Evolutionary conservation across 2,797 vertebrate species (phyloP).

Genomic region (Peromyscus attwateri): DNA sequence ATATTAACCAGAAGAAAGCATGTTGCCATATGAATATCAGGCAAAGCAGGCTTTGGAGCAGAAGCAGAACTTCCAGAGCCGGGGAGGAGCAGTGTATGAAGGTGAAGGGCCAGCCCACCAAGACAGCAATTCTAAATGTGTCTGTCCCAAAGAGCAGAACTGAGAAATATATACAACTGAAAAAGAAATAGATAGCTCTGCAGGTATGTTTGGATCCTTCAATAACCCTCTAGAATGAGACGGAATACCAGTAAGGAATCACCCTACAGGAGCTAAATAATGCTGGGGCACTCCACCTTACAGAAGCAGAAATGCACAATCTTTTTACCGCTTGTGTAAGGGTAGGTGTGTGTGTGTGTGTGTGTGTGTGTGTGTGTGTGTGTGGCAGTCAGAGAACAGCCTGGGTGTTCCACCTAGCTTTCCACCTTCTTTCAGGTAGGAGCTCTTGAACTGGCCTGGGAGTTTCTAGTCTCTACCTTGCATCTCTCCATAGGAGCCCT

Average conservation of each 20-base stretch:
- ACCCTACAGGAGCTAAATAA: neutral
- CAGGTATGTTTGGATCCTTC: neutral
- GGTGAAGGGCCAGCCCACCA: neutral
- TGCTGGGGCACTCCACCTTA: neutral
- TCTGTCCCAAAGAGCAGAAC: neutral
- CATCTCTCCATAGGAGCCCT: neutral
- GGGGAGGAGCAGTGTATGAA: neutral
- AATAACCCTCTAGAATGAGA: neutral
- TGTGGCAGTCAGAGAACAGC: neutral
- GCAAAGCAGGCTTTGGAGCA: neutral
- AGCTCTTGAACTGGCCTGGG: neutral
- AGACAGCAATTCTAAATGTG: neutral
- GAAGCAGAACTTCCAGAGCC: neutral
- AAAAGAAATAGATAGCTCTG: neutral
- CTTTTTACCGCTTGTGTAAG: too few species aligned
- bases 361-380: too few species aligned
- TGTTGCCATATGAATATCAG: neutral
- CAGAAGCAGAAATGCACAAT: neutral
- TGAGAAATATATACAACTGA: neutral
- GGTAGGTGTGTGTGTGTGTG: neutral
- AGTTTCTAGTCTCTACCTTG: neutral
- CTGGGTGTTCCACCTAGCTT: neutral
- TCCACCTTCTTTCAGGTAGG: neutral
- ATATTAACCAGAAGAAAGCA: neutral
- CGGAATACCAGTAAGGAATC: neutral